Conservation (phyloP, 2,113 vertebrate genomes). For the Poicephalus gulielmi region DNA sequence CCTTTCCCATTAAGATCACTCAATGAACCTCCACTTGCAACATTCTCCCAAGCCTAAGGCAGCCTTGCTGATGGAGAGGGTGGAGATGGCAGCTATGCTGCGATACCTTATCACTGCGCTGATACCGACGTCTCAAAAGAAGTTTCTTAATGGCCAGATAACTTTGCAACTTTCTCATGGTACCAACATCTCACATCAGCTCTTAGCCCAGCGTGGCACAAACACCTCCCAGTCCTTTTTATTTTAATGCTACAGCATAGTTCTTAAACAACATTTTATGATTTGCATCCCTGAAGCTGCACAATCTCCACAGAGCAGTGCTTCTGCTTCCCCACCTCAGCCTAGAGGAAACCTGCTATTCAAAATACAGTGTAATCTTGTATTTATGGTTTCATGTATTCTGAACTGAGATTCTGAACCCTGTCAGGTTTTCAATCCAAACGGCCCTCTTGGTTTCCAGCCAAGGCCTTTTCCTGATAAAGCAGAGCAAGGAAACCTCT, state of each 20-base stretch:
- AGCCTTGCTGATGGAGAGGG: slow-evolving; percentile 16
- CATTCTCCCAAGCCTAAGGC: not conserved
- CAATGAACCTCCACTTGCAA: slow-evolving; percentile 1
- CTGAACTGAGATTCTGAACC: slow-evolving; percentile 3
- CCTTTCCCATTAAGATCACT: slow-evolving; percentile 52
- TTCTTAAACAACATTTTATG: not conserved
- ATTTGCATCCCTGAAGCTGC: not conserved
- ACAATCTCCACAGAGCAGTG: not conserved
- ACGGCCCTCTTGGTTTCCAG: slow-evolving; percentile 18
- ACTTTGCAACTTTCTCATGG: slow-evolving; percentile 25
- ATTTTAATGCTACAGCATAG: not conserved
- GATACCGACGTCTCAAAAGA: not conserved
- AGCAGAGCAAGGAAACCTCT: not conserved
- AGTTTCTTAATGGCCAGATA: not conserved
- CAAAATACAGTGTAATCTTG: not conserved
- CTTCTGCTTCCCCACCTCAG: not conserved
- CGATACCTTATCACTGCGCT: slow-evolving; percentile 49
- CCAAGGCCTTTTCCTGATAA: slow-evolving; percentile 43
- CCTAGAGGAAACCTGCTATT: not conserved
- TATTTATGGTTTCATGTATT: not conserved
- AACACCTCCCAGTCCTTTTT: not conserved
- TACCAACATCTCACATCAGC: not conserved
- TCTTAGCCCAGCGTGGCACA: not conserved
- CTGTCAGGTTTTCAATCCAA: slow-evolving; percentile 38
- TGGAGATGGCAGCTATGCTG: slow-evolving; percentile 28